Evolutionary conservation across 2,888 invertebrate genomes (phyloP), one percentile per base, ranked within the genome.

Genomic region (Hyalella azteca): DNA sequence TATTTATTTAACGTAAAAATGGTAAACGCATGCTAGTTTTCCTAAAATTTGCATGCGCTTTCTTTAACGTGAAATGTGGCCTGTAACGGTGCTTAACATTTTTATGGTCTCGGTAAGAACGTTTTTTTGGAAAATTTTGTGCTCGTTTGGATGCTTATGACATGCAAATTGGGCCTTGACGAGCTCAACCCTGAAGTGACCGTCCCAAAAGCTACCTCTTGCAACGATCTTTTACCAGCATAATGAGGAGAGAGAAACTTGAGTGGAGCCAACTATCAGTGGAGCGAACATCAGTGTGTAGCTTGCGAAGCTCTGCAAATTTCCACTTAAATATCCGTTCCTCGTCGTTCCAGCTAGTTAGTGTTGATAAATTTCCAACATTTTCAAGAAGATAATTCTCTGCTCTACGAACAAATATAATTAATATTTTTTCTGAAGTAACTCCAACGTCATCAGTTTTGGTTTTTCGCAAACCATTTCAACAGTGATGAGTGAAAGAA

Each of bases 91-190:
- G 66, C 36, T 39, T 66, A 32, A 11, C 19, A 66, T 66, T 66
- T 66, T 29, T 7, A 66, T 13, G 22, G 7, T 15, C 66, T 1
- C 11, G 36, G 1, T 7, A 19, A 66, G 36, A n/a, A 66, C 66
- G 36, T 15, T 66, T 39, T 15, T 45, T 19, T 1, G 26, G 36
- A n/a, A 29, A 66, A 66, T 66, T 66, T 66, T 66, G 66, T 66
- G 66, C 66, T 66, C 66, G 39, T 66, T 66, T 66, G 29, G 66
- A 66, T 66, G 66, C 66, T 66, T 29, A 36, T 66, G 66, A 39
- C 66, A 66, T 66, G 66, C 66, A 66, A 66, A 66, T 66, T 36
- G 66, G 39, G 29, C 66, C 66, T 36, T 36, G 66, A 66, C 11
- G 36, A 66, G 36, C 39, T 66, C 66, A 19, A 7, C 19, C 36